A percentile compares a stretch with the other conserved stretches of the same genome.
Evolutionary conservation across 1,140 invertebrate species (phyloP).

Genomic region (Drosophila ercepeae): DNA sequence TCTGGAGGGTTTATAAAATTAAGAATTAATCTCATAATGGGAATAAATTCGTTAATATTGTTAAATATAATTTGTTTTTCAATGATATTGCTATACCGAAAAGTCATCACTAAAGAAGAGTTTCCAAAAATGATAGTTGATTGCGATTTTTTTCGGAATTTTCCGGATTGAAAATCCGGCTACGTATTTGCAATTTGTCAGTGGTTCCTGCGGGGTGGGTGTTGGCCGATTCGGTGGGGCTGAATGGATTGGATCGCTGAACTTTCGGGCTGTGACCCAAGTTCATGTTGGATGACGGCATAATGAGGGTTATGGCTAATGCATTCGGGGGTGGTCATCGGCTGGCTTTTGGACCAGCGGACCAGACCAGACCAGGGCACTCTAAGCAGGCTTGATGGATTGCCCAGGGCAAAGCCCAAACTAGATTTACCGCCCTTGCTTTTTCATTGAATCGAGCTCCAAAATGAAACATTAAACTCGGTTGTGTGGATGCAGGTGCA

Average conservation of each 20-base stretch:
- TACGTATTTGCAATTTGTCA: conserved; percentile 69
- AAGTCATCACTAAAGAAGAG: no score
- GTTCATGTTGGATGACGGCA: conserved; percentile 30
- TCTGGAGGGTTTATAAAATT: background rate
- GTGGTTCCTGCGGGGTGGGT: conserved; percentile 10
- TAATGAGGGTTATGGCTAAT: conserved; percentile 80
- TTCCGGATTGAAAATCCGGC: conserved; percentile 53
- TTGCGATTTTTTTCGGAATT: conserved; percentile 6
- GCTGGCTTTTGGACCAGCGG: conserved; percentile 33
- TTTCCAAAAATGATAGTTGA: background rate
- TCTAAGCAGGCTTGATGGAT: conserved; percentile 52
- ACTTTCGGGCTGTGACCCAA: conserved; percentile 15
- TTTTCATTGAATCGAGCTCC: conserved; percentile 31
- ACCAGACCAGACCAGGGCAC: no score
- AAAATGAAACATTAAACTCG: conserved; percentile 66
- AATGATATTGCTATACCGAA: no score
- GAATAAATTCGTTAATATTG: background rate
- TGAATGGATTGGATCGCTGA: conserved; percentile 73
- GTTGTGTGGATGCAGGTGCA: conserved; percentile 47
- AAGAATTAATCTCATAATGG: background rate
- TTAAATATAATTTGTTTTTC: background rate
- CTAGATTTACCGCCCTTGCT: conserved; percentile 8
- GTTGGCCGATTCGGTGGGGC: conserved; percentile 67
- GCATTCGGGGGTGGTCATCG: conserved; percentile 47
- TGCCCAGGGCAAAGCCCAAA: conserved; percentile 32